Conservation (phyloP, 1,140 invertebrate genomes). For the Euwallacea fornicatus region DNA sequence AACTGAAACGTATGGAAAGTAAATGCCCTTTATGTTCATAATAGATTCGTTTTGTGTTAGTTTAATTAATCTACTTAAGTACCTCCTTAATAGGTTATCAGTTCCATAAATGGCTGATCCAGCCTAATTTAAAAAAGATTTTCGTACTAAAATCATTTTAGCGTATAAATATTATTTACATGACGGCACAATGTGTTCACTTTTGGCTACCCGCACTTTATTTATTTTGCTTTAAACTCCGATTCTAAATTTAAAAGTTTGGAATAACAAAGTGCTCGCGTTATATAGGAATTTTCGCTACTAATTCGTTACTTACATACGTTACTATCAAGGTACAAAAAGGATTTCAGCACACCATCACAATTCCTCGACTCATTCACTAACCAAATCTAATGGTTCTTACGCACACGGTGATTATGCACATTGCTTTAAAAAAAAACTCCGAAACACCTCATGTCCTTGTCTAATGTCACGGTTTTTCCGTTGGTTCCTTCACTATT, state of each 20-base stretch:
- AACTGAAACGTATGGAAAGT: too few relatives aligned
- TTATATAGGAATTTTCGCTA: background rate
- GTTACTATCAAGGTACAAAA: too few relatives aligned
- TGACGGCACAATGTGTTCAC: slow-evolving; percentile 5
- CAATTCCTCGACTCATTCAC: too few relatives aligned
- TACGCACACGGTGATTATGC: background rate
- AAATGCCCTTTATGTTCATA: too few relatives aligned
- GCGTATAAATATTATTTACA: background rate
- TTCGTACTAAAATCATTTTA: too few relatives aligned
- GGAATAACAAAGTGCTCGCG: background rate
- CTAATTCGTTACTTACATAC: slow-evolving; percentile 7
- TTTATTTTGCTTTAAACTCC: slow-evolving; percentile 24
- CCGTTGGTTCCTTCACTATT: slow-evolving; percentile 7
- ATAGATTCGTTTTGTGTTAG: too few relatives aligned
- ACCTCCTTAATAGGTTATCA: too few relatives aligned
- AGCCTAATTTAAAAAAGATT: too few relatives aligned
- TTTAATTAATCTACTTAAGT: too few relatives aligned
- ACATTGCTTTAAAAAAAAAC: slow-evolving; percentile 7
- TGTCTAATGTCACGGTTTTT: slow-evolving; percentile 27
- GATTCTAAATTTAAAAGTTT: slow-evolving; percentile 18
- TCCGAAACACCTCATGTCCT: slow-evolving; percentile 18
- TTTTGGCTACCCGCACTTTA: slow-evolving; percentile 3
- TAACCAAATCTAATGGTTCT: too few relatives aligned
- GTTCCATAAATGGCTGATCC: too few relatives aligned
- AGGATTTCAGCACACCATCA: too few relatives aligned